A percentile compares a stretch with the other conserved stretches of the same genome.
These are phyloP conservation scores for Micrasema minimum DNA, from an alignment of 1,140 invertebrate genomes.

Conservation along the genomic window DNA sequence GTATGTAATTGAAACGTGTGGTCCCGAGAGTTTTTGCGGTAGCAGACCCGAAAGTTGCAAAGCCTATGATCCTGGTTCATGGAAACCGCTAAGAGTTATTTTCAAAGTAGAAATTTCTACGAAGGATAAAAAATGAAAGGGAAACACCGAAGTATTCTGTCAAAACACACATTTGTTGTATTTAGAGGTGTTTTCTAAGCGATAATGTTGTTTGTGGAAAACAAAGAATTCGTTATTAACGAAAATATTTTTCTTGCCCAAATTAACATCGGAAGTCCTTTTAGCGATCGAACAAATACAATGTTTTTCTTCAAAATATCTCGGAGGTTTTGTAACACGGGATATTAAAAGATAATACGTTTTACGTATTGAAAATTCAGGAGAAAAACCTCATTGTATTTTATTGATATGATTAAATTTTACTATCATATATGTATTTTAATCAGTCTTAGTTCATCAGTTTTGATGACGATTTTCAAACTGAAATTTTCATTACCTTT, in stretches of 20 bases:
- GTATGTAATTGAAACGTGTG: constrained; percentile 38
- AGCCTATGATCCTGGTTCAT: constrained; percentile 23
- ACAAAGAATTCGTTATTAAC: constrained; percentile 36
- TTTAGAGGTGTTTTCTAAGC: constrained; percentile 39
- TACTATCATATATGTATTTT: no score
- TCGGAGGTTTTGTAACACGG: constrained; percentile 3
- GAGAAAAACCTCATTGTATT: no score
- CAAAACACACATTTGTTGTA: constrained; percentile 32
- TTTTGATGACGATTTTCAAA: no score
- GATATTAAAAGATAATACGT: no score
- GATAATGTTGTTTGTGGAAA: constrained; percentile 43
- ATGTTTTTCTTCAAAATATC: constrained; percentile 12
- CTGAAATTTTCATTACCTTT: no score
- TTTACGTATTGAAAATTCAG: no score
- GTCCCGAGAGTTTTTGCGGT: constrained; percentile 33
- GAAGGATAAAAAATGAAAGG: constrained; percentile 33
- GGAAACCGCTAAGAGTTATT: constrained; percentile 34
- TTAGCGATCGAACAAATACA: constrained; percentile 3
- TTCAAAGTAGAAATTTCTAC: constrained; percentile 27
- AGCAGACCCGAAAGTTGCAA: constrained; percentile 34
- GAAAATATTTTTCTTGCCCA: constrained; percentile 33
- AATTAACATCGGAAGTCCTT: constrained; percentile 30
- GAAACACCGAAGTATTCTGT: constrained; percentile 32
- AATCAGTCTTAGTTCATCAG: no score
- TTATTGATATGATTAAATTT: no score